phyloP scores from a whole-genome alignment of 2,797 vertebrate species.

The Sarcoramphus papa region DNA sequence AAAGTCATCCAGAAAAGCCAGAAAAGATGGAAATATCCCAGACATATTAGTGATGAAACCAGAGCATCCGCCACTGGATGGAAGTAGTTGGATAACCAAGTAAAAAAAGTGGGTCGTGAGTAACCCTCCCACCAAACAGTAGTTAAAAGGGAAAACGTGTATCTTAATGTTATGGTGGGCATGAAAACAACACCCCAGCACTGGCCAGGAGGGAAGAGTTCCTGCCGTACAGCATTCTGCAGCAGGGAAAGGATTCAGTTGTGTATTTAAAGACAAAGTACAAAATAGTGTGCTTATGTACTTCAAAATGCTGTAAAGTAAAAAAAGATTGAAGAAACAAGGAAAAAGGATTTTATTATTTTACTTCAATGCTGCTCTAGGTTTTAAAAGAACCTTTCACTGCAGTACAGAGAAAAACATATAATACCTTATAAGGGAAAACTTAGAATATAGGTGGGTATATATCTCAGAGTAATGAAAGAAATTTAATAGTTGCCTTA shows the following conservation, averaged over 20 bases:
- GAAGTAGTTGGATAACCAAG: not conserved
- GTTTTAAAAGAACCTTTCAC: not conserved
- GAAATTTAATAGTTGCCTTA: not conserved
- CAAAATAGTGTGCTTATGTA: not conserved
- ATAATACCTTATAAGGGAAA: not conserved
- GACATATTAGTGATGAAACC: not conserved
- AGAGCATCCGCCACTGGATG: not conserved
- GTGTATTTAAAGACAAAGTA: not conserved
- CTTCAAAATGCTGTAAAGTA: not conserved
- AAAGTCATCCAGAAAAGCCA: not conserved
- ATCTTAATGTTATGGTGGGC: not conserved
- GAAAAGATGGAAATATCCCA: not conserved
- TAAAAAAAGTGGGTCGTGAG: not conserved
- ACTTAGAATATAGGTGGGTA: not conserved
- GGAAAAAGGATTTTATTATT: not conserved
- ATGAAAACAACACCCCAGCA: not conserved
- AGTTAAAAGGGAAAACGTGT: not conserved
- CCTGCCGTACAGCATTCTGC: not conserved
- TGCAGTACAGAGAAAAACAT: not conserved
- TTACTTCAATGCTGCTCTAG: not conserved
- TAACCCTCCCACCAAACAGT: not conserved
- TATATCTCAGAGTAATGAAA: not conserved
- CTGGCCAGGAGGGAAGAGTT: not conserved
- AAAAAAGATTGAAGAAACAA: not conserved
- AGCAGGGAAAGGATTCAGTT: not conserved